phyloP scores from a whole-genome alignment of 1,140 invertebrate species.

The Apis laboriosa region DNA sequence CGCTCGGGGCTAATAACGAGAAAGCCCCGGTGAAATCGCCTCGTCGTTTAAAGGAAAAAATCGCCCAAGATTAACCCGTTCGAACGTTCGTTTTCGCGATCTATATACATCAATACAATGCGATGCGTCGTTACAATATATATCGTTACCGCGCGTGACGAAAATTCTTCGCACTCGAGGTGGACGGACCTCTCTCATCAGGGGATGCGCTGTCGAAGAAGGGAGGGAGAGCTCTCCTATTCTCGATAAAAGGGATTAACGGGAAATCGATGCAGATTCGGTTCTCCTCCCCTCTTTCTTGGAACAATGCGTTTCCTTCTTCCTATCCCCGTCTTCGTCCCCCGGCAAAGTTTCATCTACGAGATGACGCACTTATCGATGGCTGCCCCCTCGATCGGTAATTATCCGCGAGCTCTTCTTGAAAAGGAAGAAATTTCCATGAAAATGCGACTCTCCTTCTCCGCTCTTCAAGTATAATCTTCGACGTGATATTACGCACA shows the following conservation, averaged over 20 bases:
- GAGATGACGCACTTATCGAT: constrained; percentile 15
- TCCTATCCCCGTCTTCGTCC: background rate
- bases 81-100: too few species aligned
- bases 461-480: background rate
- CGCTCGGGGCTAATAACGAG: constrained; percentile 14
- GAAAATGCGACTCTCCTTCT: background rate
- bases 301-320: background rate
- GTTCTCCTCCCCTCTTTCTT: background rate
- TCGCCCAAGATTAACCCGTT: constrained; percentile 1
- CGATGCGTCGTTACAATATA: too few species aligned
- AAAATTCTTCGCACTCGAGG: too few species aligned
- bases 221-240: too few species aligned
- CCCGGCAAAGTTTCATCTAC: background rate
- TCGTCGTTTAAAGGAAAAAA: constrained; percentile 1
- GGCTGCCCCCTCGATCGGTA: background rate
- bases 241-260: background rate
- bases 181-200: background rate
- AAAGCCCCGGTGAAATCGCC: background rate
- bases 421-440: constrained; percentile 35
- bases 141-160: too few species aligned
- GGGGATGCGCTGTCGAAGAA: background rate
- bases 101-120: too few species aligned
- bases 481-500: background rate
- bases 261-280: background rate
- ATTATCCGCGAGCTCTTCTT: constrained; percentile 13